Evolutionary conservation across 2,888 invertebrate species (phyloP).

Genomic region (Dicyrtoma fusca): DNA sequence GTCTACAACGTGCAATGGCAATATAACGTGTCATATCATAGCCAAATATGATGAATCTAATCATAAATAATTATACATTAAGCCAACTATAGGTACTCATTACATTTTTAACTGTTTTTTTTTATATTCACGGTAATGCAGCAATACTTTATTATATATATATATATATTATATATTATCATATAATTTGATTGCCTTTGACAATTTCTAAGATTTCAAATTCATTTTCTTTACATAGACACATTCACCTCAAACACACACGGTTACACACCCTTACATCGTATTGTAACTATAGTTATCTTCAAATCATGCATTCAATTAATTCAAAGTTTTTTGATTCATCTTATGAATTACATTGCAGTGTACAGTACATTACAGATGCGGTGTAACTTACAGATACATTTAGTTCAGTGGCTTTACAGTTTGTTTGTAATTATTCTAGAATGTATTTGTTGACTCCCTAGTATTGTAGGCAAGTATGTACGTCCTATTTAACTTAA

Average conservation of each 20-base stretch:
- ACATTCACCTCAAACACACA: too few relatives aligned
- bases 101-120: conserved; percentile 3
- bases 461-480: too few relatives aligned
- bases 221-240: neutral
- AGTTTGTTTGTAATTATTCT: too few relatives aligned
- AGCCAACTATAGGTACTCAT: conserved; percentile 26
- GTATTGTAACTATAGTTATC: neutral
- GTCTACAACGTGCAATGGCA: too few relatives aligned
- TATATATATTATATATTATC: neutral
- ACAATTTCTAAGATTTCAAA: conserved; percentile 3
- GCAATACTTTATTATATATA: too few relatives aligned
- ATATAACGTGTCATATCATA: too few relatives aligned
- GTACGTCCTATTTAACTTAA: too few relatives aligned
- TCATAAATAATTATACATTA: conserved; percentile 1
- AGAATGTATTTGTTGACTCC: too few relatives aligned
- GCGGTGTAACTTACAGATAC: too few relatives aligned
- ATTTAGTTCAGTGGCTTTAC: too few relatives aligned
- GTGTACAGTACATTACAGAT: too few relatives aligned
- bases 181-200: conserved; percentile 25
- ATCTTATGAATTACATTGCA: neutral
- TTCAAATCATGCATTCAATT: neutral
- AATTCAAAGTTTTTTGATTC: neutral
- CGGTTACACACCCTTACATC: neutral
- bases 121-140: neutral
- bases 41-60: conserved; percentile 5